phyloP scores from a whole-genome alignment of 92 coral and sea anemone genomes.

The Heliopora coerulea region DNA sequence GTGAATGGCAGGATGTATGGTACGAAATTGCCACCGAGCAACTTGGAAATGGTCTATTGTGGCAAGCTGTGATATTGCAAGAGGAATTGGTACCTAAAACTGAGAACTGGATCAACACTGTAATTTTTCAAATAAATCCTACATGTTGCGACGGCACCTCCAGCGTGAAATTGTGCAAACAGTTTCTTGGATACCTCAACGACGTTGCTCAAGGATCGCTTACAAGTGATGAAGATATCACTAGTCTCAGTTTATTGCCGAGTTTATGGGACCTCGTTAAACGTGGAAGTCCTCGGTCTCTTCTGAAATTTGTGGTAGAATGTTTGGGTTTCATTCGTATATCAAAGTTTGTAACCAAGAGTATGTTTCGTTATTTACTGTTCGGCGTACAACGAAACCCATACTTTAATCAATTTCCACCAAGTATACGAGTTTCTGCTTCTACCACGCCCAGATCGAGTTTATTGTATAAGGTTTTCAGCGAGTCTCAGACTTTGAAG shows the following conservation, averaged over 20 bases:
- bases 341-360: not conserved
- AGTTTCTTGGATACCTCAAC: not conserved
- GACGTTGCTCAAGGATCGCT: not conserved
- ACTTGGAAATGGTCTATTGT: constrained; percentile 8
- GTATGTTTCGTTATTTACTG: not conserved
- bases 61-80: not conserved
- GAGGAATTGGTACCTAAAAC: not conserved
- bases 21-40: not conserved
- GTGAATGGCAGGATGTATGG: constrained; percentile 13
- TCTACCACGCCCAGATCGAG: not conserved
- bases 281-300: not conserved
- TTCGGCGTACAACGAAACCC: not conserved
- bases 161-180: constrained; percentile 5
- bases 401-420: not conserved
- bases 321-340: not conserved
- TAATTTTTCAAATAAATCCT: not conserved
- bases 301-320: not conserved
- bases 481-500: constrained; percentile 6
- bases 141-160: not conserved
- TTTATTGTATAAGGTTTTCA: not conserved
- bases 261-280: not conserved
- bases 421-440: not conserved
- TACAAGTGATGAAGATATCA: not conserved
- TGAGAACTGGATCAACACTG: not conserved
- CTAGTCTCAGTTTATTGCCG: not conserved